Percentiles rank a stretch among this genome's conserved stretches.
Conservation (phyloP, 2,113 vertebrate genomes). For the Neodon shergylaensis region DNA sequence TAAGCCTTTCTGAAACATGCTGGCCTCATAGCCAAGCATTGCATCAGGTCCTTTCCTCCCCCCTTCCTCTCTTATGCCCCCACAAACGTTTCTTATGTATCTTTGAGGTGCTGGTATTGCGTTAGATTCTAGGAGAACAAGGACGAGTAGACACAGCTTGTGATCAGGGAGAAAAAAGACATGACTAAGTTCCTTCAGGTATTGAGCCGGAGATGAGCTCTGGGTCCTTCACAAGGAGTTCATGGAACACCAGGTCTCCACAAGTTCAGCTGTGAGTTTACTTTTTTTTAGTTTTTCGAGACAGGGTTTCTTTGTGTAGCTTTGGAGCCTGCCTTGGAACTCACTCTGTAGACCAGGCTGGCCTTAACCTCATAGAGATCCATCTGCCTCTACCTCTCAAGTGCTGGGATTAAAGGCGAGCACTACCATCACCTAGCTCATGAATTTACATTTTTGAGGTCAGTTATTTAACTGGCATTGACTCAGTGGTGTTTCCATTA, state of each 20-base stretch:
- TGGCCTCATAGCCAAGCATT: slow-evolving; percentile 37
- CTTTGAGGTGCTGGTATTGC: background rate
- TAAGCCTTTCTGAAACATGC: slow-evolving; percentile 33
- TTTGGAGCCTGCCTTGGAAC: too few species aligned
- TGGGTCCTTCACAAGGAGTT: background rate
- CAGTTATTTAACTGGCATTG: background rate
- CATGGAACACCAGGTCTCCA: background rate
- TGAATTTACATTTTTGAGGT: background rate
- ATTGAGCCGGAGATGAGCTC: background rate
- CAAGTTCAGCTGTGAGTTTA: background rate
- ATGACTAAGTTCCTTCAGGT: background rate
- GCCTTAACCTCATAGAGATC: too few species aligned
- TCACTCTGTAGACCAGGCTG: too few species aligned
- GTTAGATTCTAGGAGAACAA: background rate
- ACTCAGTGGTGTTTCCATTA: background rate
- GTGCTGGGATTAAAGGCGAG: too few species aligned
- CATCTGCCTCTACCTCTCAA: too few species aligned
- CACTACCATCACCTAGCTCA: too few species aligned
- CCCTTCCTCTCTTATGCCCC: background rate
- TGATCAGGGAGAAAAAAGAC: background rate
- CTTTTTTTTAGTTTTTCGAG: background rate
- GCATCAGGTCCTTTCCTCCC: background rate
- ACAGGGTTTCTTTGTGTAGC: too few species aligned
- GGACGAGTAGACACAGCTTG: background rate
- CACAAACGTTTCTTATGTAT: slow-evolving; percentile 30